These are phyloP conservation scores for Suncus etruscus DNA, from an alignment of 2,113 vertebrate species.

Conservation along the genomic window DNA sequence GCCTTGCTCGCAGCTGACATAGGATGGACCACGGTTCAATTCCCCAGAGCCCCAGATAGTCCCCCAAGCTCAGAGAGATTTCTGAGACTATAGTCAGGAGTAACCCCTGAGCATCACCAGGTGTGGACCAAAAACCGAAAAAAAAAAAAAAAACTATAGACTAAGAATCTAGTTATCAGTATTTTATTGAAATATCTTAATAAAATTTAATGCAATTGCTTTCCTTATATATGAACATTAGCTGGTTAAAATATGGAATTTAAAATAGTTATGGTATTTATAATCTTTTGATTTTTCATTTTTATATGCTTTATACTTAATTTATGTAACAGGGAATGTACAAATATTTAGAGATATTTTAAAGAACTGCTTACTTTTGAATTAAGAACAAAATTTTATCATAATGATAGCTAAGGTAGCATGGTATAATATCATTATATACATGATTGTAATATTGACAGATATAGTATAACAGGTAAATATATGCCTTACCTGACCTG, in stretches of 20 bases:
- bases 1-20: too few species aligned
- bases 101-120: too few species aligned
- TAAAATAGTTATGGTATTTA: neutral
- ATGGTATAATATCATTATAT: too few species aligned
- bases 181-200: neutral
- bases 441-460: too few species aligned
- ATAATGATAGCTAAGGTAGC: too few species aligned
- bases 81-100: too few species aligned
- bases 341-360: neutral
- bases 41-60: too few species aligned
- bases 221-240: neutral
- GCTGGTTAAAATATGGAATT: neutral
- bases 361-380: neutral
- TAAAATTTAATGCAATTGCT: neutral
- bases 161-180: neutral
- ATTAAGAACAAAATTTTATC: slow-evolving; percentile 12
- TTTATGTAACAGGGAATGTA: neutral
- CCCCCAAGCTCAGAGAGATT: too few species aligned
- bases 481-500: too few species aligned
- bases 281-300: neutral
- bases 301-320: neutral
- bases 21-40: too few species aligned
- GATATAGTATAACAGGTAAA: too few species aligned
- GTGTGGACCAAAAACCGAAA: too few species aligned
- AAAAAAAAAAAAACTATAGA: neutral